A percentile compares a stretch with the other conserved stretches of the same genome.
These are phyloP conservation scores for Gari tellinella DNA, from an alignment of 2,888 invertebrate genomes.

Conservation along the genomic window DNA sequence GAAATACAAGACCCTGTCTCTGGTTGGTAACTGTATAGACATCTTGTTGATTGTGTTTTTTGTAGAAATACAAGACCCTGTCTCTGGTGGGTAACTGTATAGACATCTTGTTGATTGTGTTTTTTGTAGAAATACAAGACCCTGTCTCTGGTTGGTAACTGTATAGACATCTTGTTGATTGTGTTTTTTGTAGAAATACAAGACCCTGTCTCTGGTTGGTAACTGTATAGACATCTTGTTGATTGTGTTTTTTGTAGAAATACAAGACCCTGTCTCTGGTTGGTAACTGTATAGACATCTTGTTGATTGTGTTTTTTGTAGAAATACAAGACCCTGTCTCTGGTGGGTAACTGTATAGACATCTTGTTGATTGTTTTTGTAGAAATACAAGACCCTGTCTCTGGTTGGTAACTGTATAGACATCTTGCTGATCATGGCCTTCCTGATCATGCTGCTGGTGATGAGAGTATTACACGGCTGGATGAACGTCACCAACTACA, in stretches of 20 bases:
- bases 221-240: slow-evolving; percentile 67
- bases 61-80: too few species aligned
- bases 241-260: slow-evolving; percentile 77
- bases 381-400: slow-evolving; percentile 66
- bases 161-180: slow-evolving; percentile 68
- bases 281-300: too few species aligned
- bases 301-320: slow-evolving; percentile 70
- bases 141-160: slow-evolving; percentile 58
- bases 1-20: too few species aligned
- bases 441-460: slow-evolving; percentile 76
- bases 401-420: slow-evolving; percentile 64
- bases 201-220: slow-evolving; percentile 57
- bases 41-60: too few species aligned
- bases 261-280: too few species aligned
- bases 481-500: slow-evolving; percentile 67
- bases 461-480: slow-evolving; percentile 76
- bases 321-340: too few species aligned
- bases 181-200: slow-evolving; percentile 70
- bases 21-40: too few species aligned
- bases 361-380: slow-evolving; percentile 22
- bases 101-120: too few species aligned
- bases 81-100: too few species aligned
- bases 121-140: slow-evolving; percentile 70
- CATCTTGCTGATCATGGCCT: slow-evolving; percentile 69
- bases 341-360: too few species aligned